Evolutionary conservation across 2,888 invertebrate genomes (phyloP), one percentile per base, ranked within the genome.

Genomic region (Leptothorax acervorum): DNA sequence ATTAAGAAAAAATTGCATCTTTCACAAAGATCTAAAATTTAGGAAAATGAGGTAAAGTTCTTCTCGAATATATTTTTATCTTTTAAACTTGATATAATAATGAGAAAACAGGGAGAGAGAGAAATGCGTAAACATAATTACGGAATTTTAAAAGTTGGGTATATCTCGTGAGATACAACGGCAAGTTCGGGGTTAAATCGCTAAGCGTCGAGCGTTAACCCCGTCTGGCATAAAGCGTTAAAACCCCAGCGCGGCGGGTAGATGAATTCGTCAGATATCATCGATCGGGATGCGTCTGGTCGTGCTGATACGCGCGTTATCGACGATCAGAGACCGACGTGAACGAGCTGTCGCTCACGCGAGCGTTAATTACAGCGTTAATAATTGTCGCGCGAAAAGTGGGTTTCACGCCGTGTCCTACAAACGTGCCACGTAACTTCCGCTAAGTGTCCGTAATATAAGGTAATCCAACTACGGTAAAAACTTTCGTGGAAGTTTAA

Each of bases 401-500:
- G 60, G 73, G 73, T 71, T 71, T 71, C 48, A 35, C 57, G 12
- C 11, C 57, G 35, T 57, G 79, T 71, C 73, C 60, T 39, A 71
- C 60, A 81, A 81, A 71, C 28, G 31, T 48, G 60, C 60, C 79
- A 42, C 39, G 48, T 60, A 81, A 71, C 71, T 81, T 81, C 39
- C 73, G 73, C 18, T 39, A 60, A 71, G 31, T 48, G 51, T 45
- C 60, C 60, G 35, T 71, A 60, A 81, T 62, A 51, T 60, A 81
- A 71, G 78, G 78, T 83, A 87, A 88, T 88, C 76, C 81, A 88
- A 87, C 85, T 88, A 85, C 31, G 82, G 63, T 78, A 83, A 68
- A 71, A 88, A 87, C 78, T 89, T 87, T 87, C 62, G 62, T 71
- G 63, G 66, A 87, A 88, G 85, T 89, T 88, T 89, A 83, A 88